Percentiles rank a stretch among this genome's conserved stretches.
Evolutionary conservation across 2,113 vertebrate species (phyloP).

Genomic region (Chaetops frenatus): DNA sequence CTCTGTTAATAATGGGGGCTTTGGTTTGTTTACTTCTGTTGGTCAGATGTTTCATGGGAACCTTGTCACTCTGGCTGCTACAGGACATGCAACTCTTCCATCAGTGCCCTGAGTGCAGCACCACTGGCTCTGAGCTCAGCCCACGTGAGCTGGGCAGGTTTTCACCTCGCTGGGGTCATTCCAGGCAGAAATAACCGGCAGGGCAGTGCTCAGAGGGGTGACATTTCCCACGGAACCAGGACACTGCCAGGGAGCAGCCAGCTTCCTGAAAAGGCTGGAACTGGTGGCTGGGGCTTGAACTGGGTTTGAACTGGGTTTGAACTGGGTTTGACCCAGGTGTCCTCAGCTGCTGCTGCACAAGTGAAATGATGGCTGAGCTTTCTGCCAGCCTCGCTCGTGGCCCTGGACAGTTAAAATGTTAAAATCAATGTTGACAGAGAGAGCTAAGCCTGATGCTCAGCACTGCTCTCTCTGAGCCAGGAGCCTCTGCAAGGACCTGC

Average conservation of each 20-base stretch:
- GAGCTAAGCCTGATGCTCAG: not conserved
- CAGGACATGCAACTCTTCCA: too few relatives aligned
- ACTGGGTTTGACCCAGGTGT: not conserved
- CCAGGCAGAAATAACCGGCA: not conserved
- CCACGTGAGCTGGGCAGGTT: not conserved
- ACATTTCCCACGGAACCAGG: not conserved
- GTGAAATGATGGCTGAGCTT: not conserved
- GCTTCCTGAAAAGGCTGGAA: not conserved
- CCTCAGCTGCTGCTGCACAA: not conserved
- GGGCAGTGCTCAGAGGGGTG: not conserved
- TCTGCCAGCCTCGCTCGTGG: not conserved
- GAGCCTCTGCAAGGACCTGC: not conserved
- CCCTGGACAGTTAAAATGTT: not conserved
- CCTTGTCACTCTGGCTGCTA: not conserved
- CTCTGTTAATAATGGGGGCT: conserved; percentile 6
- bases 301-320: not conserved
- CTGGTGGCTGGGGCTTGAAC: not conserved
- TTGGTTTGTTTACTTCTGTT: not conserved
- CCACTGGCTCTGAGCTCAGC: not conserved
- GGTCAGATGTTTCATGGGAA: not conserved
- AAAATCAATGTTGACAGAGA: not conserved
- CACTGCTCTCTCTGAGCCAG: not conserved
- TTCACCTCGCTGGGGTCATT: not conserved
- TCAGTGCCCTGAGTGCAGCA: not conserved
- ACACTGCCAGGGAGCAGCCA: not conserved